These are phyloP conservation scores for Mastomys coucha DNA, from an alignment of 2,113 vertebrate species.

Conservation along the genomic window DNA sequence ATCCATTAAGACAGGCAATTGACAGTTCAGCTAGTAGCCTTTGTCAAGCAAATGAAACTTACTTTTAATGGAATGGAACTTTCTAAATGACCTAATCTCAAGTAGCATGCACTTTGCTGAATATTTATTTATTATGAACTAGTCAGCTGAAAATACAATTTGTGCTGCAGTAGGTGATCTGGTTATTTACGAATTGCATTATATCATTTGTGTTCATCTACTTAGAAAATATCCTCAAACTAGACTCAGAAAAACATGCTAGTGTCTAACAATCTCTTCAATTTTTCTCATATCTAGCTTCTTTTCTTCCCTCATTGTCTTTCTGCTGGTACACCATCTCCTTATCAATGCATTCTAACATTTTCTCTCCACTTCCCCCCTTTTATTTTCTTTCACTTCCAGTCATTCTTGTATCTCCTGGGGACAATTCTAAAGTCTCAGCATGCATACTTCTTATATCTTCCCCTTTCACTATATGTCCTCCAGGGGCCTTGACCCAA, in stretches of 20 bases:
- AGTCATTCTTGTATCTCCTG: background rate
- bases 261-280: background rate
- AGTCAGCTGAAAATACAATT: constrained; percentile 72
- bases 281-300: background rate
- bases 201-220: constrained; percentile 49
- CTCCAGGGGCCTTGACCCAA: background rate
- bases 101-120: constrained; percentile 61
- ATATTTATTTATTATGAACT: constrained; percentile 79
- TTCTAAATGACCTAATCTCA: constrained; percentile 77
- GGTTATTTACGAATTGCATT: constrained; percentile 75
- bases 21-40: constrained; percentile 75
- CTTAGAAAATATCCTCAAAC: constrained; percentile 51
- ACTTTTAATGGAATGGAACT: constrained; percentile 79
- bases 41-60: constrained; percentile 79
- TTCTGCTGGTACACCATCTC: background rate
- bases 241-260: constrained; percentile 35
- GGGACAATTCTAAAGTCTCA: background rate
- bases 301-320: background rate
- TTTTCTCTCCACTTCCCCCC: background rate
- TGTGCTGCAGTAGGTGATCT: constrained; percentile 62
- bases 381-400: background rate
- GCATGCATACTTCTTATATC: background rate
- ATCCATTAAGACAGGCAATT: constrained; percentile 78
- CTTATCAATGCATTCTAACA: background rate
- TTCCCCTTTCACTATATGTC: background rate